phyloP scores from a whole-genome alignment of 2,113 vertebrate genomes.

The Cyanoramphus novaezelandiae region DNA sequence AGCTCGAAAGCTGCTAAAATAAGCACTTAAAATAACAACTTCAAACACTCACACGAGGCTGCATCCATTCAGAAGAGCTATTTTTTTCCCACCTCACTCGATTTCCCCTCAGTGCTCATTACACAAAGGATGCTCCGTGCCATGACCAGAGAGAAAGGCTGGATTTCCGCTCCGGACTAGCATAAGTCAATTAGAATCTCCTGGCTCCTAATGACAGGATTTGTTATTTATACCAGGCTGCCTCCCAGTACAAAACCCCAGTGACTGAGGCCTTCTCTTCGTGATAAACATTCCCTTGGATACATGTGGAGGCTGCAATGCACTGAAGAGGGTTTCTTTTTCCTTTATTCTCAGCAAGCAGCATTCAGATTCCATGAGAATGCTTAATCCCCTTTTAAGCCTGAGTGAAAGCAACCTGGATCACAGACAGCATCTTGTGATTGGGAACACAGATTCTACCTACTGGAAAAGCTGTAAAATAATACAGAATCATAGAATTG shows the following conservation, averaged over 20 bases:
- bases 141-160: background rate
- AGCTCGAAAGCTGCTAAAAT: slow-evolving; percentile 2
- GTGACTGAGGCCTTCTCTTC: background rate
- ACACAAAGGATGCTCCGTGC: background rate
- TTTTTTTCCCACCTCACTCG: background rate
- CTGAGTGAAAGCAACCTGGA: background rate
- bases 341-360: background rate
- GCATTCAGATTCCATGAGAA: background rate
- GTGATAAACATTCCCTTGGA: background rate
- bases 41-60: background rate
- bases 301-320: background rate
- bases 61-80: background rate
- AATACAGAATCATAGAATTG: background rate
- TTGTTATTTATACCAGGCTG: slow-evolving; percentile 6
- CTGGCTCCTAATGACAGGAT: slow-evolving; percentile 23
- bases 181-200: background rate
- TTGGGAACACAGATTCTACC: background rate
- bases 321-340: background rate
- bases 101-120: background rate
- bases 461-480: background rate
- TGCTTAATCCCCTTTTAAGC: background rate
- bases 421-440: background rate
- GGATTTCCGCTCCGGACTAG: background rate
- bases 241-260: background rate
- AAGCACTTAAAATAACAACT: slow-evolving; percentile 22